Conservation (phyloP, 2,113 vertebrate genomes). For the Rhegmatorhina hoffmannsi region DNA sequence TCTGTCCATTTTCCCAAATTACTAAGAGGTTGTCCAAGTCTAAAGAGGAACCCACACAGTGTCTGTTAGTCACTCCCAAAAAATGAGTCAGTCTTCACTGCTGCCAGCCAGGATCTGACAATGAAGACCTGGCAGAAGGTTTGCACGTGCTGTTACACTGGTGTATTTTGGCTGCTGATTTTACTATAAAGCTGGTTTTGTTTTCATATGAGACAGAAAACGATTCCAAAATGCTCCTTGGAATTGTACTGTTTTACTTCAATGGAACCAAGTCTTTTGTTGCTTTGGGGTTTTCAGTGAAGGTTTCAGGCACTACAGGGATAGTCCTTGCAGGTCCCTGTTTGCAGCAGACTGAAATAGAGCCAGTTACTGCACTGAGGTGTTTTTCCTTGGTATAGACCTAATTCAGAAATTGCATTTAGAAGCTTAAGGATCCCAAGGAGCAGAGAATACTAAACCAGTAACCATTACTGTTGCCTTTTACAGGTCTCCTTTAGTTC, state of each 20-base stretch:
- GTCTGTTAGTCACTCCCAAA: neutral
- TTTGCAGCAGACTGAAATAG: neutral
- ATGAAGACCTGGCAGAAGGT: neutral
- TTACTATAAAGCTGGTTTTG: neutral
- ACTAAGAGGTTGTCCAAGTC: neutral
- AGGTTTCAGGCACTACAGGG: neutral
- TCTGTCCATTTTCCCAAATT: neutral
- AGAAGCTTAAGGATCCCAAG: neutral
- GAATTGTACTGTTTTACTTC: neutral
- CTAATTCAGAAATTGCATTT: neutral
- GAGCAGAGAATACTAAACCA: neutral
- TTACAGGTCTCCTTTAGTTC: neutral
- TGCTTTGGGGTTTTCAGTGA: neutral
- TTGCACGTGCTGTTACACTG: neutral
- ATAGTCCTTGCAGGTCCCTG: neutral
- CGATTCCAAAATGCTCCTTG: neutral
- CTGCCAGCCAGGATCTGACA: neutral
- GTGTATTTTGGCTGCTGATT: neutral
- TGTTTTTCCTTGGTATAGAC: neutral
- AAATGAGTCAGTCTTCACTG: neutral
- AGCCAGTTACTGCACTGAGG: neutral
- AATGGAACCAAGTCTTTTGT: neutral
- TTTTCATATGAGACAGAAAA: neutral
- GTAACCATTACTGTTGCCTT: neutral
- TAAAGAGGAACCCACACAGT: neutral